Evolutionary conservation across 2,888 invertebrate species (phyloP), one percentile per base, ranked within the genome.

Genomic region (Erpobdella octoculata): DNA sequence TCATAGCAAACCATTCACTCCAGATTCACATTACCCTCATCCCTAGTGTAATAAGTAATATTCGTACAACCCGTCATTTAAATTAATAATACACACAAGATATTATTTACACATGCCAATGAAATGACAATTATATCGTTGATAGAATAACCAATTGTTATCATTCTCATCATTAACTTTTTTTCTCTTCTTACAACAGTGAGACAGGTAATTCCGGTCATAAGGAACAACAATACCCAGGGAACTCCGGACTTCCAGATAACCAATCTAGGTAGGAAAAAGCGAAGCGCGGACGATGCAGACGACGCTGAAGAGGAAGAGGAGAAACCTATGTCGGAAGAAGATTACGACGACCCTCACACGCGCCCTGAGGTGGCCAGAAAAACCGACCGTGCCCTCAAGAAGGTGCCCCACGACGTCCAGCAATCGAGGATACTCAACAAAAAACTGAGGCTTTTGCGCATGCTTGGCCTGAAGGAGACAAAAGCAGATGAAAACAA

Each of bases 181-280:
- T n/a, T 25, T 37, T 18, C n/a, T 8, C 5, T 35, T 67, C 15
- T 9, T 21, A 25, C 35, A 71, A n/a, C 73, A 76, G 76, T 76
- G 71, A 72, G 75, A 9, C 73, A 74, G 62, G 76, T 77, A 38
- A 76, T 77, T 62, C 77, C 77, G 2, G 68, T 75, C 61, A 77
- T 76, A 41, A 53, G 74, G n/a, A 71, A 73, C 38, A 76, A 75
- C 70, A 69, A 71, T 38, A 74, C 75, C 21, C 35, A 53, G n/a
- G 70, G 70, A 36, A 67, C 71, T n/a, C 68, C 71, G 21, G 41
- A 61, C 64, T 61, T 71, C 46, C 41, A 66, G 33, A 38, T 65
- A 36, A 38, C 69, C 61, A 71, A 71, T 46, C 41, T 21, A 33
- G 37, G 36, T n/a, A 62, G 38, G 35, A 58, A 74, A n/a, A 75